A percentile compares a stretch with the other conserved stretches of the same genome.
Conservation (phyloP, 2,888 invertebrate species). For the Morpho deidamia region DNA sequence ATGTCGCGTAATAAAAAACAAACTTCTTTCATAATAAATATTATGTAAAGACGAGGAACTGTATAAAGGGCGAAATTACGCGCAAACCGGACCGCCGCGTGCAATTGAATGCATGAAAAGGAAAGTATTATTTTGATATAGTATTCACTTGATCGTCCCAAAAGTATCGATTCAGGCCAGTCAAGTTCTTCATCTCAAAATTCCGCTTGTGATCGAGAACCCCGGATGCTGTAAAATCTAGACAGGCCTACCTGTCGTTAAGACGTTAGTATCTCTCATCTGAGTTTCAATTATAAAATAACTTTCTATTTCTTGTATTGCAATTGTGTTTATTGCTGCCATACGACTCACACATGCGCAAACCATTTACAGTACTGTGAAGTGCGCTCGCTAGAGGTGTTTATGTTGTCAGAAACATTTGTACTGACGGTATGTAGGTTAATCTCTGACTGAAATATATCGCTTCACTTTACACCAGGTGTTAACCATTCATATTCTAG, state of each 20-base stretch:
- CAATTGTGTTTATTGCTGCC: constrained; percentile 12
- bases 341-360: too few relatives aligned
- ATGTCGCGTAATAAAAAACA: background rate
- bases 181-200: too few relatives aligned
- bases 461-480: constrained; percentile 3
- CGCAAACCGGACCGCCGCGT: constrained; percentile 7
- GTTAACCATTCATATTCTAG: constrained; percentile 1
- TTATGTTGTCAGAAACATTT: constrained; percentile 3
- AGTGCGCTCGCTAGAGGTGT: background rate
- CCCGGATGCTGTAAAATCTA: too few relatives aligned
- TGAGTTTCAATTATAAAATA: too few relatives aligned
- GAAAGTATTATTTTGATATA: background rate
- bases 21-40: constrained; percentile 5
- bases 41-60: constrained; percentile 13
- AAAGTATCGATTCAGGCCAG: too few relatives aligned
- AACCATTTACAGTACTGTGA: too few relatives aligned
- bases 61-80: constrained; percentile 14
- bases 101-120: background rate
- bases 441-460: constrained; percentile 6
- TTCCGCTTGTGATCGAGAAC: too few relatives aligned
- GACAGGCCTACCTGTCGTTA: too few relatives aligned
- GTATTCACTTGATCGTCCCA: too few relatives aligned
- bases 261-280: too few relatives aligned
- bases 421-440: constrained; percentile 3
- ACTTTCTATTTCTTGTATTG: constrained; percentile 18